phyloP scores from a whole-genome alignment of 1,140 invertebrate genomes.

The Aphaenogaster ashmeadi region DNA sequence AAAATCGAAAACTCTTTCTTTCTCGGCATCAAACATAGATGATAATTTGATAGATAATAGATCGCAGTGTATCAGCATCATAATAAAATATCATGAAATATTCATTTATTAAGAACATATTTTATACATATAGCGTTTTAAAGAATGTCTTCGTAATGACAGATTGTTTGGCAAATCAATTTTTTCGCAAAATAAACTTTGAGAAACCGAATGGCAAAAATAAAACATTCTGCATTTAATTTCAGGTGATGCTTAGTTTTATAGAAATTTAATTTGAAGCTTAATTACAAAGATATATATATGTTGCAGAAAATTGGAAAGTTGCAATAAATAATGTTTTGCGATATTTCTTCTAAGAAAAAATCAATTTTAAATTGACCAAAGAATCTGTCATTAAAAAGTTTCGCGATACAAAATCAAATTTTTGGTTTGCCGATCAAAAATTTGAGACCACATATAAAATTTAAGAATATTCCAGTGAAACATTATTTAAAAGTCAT shows the following conservation, averaged over 20 bases:
- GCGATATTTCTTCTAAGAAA: background rate
- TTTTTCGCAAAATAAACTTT: background rate
- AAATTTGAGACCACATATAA: too few relatives aligned
- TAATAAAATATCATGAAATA: background rate
- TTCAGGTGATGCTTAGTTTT: background rate
- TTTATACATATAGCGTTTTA: background rate
- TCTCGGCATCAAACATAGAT: background rate
- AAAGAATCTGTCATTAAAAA: background rate
- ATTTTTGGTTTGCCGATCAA: too few relatives aligned
- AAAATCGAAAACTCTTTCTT: background rate
- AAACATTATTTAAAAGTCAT: too few relatives aligned
- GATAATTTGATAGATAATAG: background rate
- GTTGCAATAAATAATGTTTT: background rate
- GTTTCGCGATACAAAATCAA: background rate
- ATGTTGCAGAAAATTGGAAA: background rate
- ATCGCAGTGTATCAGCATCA: background rate
- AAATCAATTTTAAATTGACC: background rate
- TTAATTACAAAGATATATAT: background rate
- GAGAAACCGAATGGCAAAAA: background rate
- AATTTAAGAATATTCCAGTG: too few relatives aligned
- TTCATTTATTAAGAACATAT: background rate
- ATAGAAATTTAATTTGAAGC: background rate
- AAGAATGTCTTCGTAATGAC: background rate
- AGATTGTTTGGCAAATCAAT: too few relatives aligned
- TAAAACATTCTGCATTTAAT: background rate